Base-by-base conservation (phyloP, 2,797 vertebrate species). In the Aplochiton taeniatus region DNA sequence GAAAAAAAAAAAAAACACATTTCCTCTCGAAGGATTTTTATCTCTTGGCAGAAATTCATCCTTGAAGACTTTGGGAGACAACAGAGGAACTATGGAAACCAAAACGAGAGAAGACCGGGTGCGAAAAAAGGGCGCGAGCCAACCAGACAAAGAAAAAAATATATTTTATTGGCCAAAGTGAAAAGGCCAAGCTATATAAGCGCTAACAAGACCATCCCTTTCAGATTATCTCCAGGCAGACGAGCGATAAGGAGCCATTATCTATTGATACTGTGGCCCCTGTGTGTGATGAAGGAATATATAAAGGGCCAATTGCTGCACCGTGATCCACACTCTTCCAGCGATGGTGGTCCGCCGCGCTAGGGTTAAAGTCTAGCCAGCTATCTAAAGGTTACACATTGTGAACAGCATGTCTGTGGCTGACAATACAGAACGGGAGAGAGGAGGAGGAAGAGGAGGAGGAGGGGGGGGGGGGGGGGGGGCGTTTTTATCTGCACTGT, bases 371-470 rank as follows among this genome's bases (percentile, higher is more conserved):
- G 83, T 76, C 84, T 78, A 77, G 89, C 80, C 73, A 74, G 87
- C 89, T 91, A 90, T 92, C 89, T 91, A 94, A 94, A 94, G 93
- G 93, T 94, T 94, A 94, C 91, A 93, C 91, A 91, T 92, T 91
- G 86, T 87, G 83, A 92, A 90, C 91, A 92, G 90, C 88, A 83
- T 90, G 91, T 93, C 92, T 93, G 85, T 76, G 5, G 73, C 44
- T 82, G 89, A 94, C 92, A 94, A 94, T 93, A 83, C 87, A 63
- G 87, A 76, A 89, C 83, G 65, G 81, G 81, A 85, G 76, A 86
- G 57, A 50, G 20, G 65, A 55, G 58, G 74, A 58, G 65, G 68
- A 75, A 83, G 87, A 84, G 82, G 76, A 31, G 6, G 31, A 86
- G 57, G 55, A 42, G 65, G 58, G 58, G 74, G 61, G 65, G 68